Evolutionary conservation across 2,888 invertebrate genomes (phyloP), one percentile per base, ranked within the genome.

Genomic region (Laothoe populi): DNA sequence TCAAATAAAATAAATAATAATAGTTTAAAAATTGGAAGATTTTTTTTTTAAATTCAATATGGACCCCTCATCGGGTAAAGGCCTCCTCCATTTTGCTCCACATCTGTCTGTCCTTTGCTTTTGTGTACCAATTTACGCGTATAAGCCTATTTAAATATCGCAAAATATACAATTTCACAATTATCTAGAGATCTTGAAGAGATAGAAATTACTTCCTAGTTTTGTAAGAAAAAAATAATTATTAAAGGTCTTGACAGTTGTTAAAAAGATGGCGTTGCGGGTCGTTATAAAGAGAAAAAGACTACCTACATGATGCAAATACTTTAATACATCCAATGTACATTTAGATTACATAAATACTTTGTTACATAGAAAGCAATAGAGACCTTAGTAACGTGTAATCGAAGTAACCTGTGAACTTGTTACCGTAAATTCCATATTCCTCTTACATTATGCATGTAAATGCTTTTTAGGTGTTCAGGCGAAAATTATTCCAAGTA

Each of bases 401-500:
- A 71, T 73, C 69, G 69, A 63, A 66, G 69, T 70, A 71, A 75
- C 72, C 75, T 70, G 72, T 76, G 75, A 81, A 79, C 76, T 74
- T 70, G 72, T 76, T 73, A 70, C 66, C 74, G 84, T 88, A 85
- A 84, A 85, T 83, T 81, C 70, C 66, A 69, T 71, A 82, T 79
- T 76, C 75, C 68, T 68, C 70, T 62, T 77, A 77, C 77, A 84
- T 87, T 83, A 87, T 84, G 83, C 79, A 86, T 86, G 82, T 79
- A 83, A 84, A 86, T 83, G 77, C 75, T 82, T 77, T 81, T 83
- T 80, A 81, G 84, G 82, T 84, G 83, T 86, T 84, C 77, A 68
- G 71, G 78, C 74, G 78, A 83, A 83, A 88, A 88, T 88, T 89
- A 92, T 91, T 83, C 88, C 80, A 81, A 87, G 88, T 86, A 87